These are phyloP conservation scores for Myrmophylax atrothorax DNA, from an alignment of 2,113 vertebrate genomes.

Conservation along the genomic window DNA sequence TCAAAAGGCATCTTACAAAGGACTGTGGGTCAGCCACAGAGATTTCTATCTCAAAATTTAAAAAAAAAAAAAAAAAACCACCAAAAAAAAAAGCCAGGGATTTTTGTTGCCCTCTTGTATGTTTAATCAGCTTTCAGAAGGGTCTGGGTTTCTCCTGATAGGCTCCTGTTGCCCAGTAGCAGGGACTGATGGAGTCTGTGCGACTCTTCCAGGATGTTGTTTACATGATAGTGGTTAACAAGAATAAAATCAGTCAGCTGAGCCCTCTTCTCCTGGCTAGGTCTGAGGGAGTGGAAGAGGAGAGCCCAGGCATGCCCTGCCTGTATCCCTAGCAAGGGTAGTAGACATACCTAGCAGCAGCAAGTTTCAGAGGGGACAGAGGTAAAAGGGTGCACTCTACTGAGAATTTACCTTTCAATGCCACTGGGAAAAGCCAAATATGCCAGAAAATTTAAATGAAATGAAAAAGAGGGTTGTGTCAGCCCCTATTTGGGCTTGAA, in stretches of 20 bases:
- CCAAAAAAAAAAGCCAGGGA: not conserved
- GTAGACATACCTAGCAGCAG: not conserved
- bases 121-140: not conserved
- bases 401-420: not conserved
- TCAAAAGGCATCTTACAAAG: not conserved
- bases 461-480: accelerated
- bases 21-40: not conserved
- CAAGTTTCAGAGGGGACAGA: not conserved
- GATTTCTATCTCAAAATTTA: not conserved
- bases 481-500: not conserved
- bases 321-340: not conserved
- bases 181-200: not conserved
- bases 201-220: not conserved
- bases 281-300: not conserved
- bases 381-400: not conserved
- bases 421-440: not conserved
- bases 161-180: not conserved
- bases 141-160: not conserved
- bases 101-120: not conserved
- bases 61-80: not conserved
- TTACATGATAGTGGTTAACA: not conserved
- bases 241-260: not conserved
- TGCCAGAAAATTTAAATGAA: not conserved
- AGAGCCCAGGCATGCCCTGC: accelerated
- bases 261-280: not conserved